Evolutionary conservation across 2,888 invertebrate species (phyloP).

Genomic region (Xanthostigma xanthostigma): DNA sequence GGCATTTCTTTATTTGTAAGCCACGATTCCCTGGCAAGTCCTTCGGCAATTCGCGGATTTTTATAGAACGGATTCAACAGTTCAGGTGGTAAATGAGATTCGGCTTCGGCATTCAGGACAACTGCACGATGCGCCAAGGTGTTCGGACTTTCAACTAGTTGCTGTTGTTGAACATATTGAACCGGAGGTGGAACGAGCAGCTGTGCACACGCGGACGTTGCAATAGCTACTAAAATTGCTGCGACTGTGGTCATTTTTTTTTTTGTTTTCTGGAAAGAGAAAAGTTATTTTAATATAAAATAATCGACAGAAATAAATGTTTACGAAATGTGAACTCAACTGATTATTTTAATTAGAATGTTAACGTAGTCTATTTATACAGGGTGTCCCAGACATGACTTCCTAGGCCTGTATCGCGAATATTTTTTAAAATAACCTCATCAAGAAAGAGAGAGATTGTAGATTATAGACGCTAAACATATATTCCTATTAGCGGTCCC

Average conservation of each 20-base stretch:
- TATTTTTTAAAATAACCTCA: too few species aligned
- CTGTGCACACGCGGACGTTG: background rate
- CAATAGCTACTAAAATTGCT: background rate
- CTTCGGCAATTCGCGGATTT: slow-evolving; percentile 56
- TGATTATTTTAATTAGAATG: too few species aligned
- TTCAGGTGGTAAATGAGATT: slow-evolving; percentile 54
- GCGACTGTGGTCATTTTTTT: background rate
- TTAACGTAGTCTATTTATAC: too few species aligned
- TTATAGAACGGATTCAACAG: slow-evolving; percentile 60
- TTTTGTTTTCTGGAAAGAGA: too few species aligned
- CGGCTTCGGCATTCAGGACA: slow-evolving; percentile 52
- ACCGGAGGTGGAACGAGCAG: slow-evolving; percentile 10
- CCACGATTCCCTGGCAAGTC: slow-evolving; percentile 66
- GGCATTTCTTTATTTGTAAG: slow-evolving; percentile 62
- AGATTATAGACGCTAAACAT: too few species aligned
- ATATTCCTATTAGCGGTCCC: too few species aligned
- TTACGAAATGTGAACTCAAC: too few species aligned
- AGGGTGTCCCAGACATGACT: too few species aligned
- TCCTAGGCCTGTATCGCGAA: too few species aligned
- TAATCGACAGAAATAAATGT: too few species aligned
- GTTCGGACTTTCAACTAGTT: slow-evolving; percentile 3
- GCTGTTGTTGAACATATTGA: slow-evolving; percentile 9
- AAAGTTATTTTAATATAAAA: too few species aligned
- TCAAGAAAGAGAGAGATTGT: too few species aligned
- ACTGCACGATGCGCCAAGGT: slow-evolving; percentile 52